A percentile compares a stretch with the other conserved stretches of the same genome.
These are phyloP conservation scores for Desoria tigrina DNA, from an alignment of 2,888 invertebrate species.

Conservation along the genomic window DNA sequence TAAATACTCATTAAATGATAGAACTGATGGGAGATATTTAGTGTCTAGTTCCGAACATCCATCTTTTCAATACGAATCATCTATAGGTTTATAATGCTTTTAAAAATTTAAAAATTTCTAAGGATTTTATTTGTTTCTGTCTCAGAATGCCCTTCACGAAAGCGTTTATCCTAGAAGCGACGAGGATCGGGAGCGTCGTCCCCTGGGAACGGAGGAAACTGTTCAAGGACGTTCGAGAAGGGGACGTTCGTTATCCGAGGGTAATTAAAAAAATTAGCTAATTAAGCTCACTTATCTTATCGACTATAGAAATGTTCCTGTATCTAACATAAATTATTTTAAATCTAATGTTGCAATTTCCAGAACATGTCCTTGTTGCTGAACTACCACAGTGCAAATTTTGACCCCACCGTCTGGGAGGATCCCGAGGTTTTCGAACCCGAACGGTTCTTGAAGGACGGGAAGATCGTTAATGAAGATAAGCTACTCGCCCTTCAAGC, in stretches of 20 bases:
- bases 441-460: constrained; percentile 22
- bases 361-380: constrained; percentile 26
- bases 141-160: constrained; percentile 27
- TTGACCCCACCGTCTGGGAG: constrained; percentile 20
- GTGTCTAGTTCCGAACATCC: too few species aligned
- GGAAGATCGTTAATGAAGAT: constrained; percentile 20
- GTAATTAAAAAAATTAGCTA: not conserved
- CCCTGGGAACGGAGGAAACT: constrained; percentile 30
- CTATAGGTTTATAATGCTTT: too few species aligned
- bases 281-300: not conserved
- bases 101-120: too few species aligned
- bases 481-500: constrained; percentile 21
- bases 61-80: too few species aligned
- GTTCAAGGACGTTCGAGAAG: constrained; percentile 28
- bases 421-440: constrained; percentile 17
- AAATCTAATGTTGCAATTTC: not conserved
- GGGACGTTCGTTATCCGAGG: constrained; percentile 25
- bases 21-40: too few species aligned
- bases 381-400: constrained; percentile 34
- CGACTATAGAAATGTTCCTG: not conserved
- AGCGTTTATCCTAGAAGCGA: constrained; percentile 23
- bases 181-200: constrained; percentile 24
- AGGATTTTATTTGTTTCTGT: too few species aligned
- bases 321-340: not conserved
- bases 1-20: too few species aligned